Base-by-base conservation (phyloP, 2,888 invertebrate genomes). In the Nomada goodeniana region DNA sequence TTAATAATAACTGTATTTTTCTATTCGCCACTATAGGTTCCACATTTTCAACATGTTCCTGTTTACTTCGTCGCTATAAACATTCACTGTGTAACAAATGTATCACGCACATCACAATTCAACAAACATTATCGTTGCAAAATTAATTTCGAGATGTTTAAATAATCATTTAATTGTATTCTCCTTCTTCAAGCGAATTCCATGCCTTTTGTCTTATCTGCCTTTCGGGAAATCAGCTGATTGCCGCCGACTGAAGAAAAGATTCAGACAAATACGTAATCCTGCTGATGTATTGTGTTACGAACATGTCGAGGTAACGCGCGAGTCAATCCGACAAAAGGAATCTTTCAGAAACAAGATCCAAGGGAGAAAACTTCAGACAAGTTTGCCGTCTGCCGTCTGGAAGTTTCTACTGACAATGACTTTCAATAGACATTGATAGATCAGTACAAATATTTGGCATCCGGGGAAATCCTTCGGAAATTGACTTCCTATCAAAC, bases 191-290 rank as follows among this genome's bases (percentile, higher is more conserved):
- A 47, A 15, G 13, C 47, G 15, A 47, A 11, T 47, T 3, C 47
- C 2, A 3, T 15, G 47, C 47, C 15, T 15, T 47, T 47, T 47
- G 47, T 15, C 15, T 47, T 15, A 15, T 15, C 26, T 10, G 10
- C 23, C 59, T 47, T 47, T 26, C 47, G 59, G 10, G 23, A 57
- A 65, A 65, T 65, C 65, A n/a, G 18, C 57, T 47, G 47, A 57
- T 42, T 13, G 59, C 36, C 55, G 42, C n/a, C n/a, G 36, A 74
- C 44, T n/a, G 36, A 57, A n/a, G 65, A 36, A 53, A 57, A 59
- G 59, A 44, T 44, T n/a, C 36, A 29, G 20, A 74, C 50, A 59
- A 67, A 44, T 50, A 67, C 42, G 65, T 65, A 74, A 74, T 74
- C 59, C 47, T 29, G 15, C 65, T 57, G 59, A 52, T 64, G 52